These are phyloP conservation scores for Ganaspis brasiliensis DNA, from an alignment of 2,888 invertebrate genomes.

Conservation along the genomic window DNA sequence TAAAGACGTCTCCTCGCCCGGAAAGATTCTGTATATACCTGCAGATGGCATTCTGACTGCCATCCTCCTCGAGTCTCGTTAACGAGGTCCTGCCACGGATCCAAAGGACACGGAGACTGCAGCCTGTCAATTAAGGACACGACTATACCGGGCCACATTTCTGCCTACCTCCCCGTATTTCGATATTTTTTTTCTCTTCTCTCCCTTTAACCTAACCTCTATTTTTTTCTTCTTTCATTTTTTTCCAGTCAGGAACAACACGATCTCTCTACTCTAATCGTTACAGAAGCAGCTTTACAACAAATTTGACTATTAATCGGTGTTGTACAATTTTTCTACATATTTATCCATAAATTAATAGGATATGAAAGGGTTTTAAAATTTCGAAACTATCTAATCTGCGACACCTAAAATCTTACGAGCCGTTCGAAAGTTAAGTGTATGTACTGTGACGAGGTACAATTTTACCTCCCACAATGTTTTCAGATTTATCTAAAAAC, in stretches of 20 bases:
- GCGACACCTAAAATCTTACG: too few relatives aligned
- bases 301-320: too few relatives aligned
- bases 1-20: conserved; percentile 75
- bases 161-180: conserved; percentile 66
- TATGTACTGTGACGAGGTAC: too few relatives aligned
- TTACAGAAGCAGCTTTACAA: conserved; percentile 27
- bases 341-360: too few relatives aligned
- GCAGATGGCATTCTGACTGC: conserved; percentile 72
- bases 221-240: conserved; percentile 56
- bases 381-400: too few relatives aligned
- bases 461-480: too few relatives aligned
- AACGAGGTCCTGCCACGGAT: conserved; percentile 77
- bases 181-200: conserved; percentile 55
- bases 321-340: too few relatives aligned
- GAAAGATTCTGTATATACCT: conserved; percentile 64
- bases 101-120: conserved; percentile 74
- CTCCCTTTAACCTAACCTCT: conserved; percentile 25
- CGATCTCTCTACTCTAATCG: conserved; percentile 51
- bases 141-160: conserved; percentile 79
- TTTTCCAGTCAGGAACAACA: conserved; percentile 48
- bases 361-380: too few relatives aligned
- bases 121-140: conserved; percentile 80
- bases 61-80: conserved; percentile 69
- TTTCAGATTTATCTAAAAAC: too few relatives aligned
- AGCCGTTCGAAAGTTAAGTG: too few relatives aligned